Evolutionary conservation across 2,888 invertebrate species (phyloP), one percentile per base, ranked within the genome.

Genomic region (Eristalis intricaria): DNA sequence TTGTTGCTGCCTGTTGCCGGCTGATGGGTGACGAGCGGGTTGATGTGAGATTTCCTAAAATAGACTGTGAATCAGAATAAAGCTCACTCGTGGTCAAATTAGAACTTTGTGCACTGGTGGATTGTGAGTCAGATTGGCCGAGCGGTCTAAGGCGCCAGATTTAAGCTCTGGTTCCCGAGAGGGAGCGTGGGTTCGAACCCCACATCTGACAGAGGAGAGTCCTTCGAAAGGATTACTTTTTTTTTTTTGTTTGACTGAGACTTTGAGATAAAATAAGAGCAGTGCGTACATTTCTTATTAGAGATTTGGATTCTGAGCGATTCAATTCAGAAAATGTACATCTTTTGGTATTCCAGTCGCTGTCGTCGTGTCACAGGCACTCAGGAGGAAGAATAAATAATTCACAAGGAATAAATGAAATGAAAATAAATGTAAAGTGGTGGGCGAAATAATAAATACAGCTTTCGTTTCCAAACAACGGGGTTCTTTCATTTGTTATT

Each of bases 111-210:
- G 19, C 0, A 1, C 11, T 32, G 32, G 1, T 19, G 4, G 0
- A 0, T 8, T 60, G 58, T 82, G 90, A 90, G 95, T 95, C 95
- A 95, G 95, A 95, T 96, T 96, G 95, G 95, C 95, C 95, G 95
- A 95, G 95, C 95, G 96, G 96, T 96, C 95, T 95, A 96, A 96
- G 96, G 96, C 96, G 96, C 96, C 95, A 95, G 96, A 96, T 95
- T 96, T 96, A 96, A 96, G 96, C 95, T 96, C 95, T 96, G 96
- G 95, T 96, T 95, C 96, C 95, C 95, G 94, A 94, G 94, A 94
- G 96, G 95, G 96, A 96, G 96, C 96, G 96, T 96, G 96, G 96
- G 96, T 96, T 96, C 96, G 96, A 96, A 96, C 95, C 96, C 96
- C 96, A 96, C 96, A 96, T 95, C 95, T 95, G 95, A 95, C 92